phyloP scores from a whole-genome alignment of 2,113 vertebrate genomes.

The Pteruthius melanotis region DNA sequence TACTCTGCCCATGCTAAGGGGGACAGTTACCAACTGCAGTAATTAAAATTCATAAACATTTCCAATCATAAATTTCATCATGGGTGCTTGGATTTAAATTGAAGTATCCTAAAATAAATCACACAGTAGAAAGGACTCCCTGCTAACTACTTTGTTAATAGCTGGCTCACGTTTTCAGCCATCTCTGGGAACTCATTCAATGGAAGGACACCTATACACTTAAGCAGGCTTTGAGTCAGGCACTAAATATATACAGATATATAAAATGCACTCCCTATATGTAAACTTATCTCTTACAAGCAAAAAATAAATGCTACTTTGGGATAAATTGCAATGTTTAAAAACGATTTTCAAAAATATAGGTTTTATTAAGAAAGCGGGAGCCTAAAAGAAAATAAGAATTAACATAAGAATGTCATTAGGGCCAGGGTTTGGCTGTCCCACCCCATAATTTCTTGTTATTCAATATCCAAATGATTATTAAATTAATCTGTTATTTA shows the following conservation, averaged over 20 bases:
- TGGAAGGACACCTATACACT: not conserved
- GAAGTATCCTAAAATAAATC: not conserved
- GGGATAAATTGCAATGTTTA: slow-evolving; percentile 54
- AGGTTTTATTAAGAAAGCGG: slow-evolving; percentile 78
- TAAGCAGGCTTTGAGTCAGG: not conserved
- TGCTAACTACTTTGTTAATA: not conserved
- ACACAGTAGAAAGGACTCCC: not conserved
- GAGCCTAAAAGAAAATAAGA: slow-evolving; percentile 80
- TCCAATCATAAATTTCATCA: not conserved
- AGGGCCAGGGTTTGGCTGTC: slow-evolving; percentile 74
- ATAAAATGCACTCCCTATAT: not conserved
- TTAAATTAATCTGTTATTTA: slow-evolving; percentile 82
- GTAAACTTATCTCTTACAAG: slow-evolving; percentile 37
- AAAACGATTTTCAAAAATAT: slow-evolving; percentile 74
- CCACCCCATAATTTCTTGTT: slow-evolving; percentile 71
- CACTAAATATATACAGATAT: not conserved
- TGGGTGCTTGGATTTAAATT: not conserved
- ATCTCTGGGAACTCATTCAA: not conserved
- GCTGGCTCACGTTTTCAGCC: not conserved
- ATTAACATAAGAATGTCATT: slow-evolving; percentile 82
- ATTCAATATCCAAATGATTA: slow-evolving; percentile 76
- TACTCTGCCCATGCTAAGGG: not conserved
- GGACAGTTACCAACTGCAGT: not conserved
- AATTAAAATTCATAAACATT: not conserved
- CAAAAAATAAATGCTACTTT: slow-evolving; percentile 23